Conservation (phyloP, 2,888 invertebrate genomes). For the Rotaria sp. region DNA sequence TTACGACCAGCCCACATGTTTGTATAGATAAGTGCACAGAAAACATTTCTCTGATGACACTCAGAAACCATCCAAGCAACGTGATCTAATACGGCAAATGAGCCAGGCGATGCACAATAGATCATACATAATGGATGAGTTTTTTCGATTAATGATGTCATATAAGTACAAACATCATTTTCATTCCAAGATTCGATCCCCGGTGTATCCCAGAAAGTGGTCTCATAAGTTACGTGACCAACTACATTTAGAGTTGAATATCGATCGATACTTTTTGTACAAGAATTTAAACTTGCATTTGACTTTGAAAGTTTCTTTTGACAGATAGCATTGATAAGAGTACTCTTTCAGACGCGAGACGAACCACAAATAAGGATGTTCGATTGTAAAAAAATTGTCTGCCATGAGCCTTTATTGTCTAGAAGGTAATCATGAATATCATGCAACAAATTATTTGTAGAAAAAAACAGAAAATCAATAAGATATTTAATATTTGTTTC, state of each 20-base stretch:
- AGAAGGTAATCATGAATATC: no score
- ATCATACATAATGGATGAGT: neutral
- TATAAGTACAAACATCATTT: neutral
- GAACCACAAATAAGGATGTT: neutral
- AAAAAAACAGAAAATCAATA: no score
- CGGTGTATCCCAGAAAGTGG: neutral
- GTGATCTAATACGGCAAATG: neutral
- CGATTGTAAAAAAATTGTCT: neutral
- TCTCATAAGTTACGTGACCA: neutral
- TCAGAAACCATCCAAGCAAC: neutral
- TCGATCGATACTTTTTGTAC: neutral
- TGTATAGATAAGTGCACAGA: neutral
- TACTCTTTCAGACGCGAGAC: neutral
- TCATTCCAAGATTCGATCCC: neutral
- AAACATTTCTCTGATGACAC: neutral
- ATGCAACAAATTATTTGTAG: no score
- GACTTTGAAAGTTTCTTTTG: neutral
- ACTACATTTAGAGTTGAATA: neutral
- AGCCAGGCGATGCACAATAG: neutral
- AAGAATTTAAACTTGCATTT: neutral
- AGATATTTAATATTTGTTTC: no score
- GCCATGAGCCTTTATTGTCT: neutral
- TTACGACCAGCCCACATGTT: neutral
- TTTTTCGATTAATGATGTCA: neutral
- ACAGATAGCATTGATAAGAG: neutral